These are phyloP conservation scores for Aleadryas rufinucha DNA, from an alignment of 2,113 vertebrate genomes.

Conservation along the genomic window DNA sequence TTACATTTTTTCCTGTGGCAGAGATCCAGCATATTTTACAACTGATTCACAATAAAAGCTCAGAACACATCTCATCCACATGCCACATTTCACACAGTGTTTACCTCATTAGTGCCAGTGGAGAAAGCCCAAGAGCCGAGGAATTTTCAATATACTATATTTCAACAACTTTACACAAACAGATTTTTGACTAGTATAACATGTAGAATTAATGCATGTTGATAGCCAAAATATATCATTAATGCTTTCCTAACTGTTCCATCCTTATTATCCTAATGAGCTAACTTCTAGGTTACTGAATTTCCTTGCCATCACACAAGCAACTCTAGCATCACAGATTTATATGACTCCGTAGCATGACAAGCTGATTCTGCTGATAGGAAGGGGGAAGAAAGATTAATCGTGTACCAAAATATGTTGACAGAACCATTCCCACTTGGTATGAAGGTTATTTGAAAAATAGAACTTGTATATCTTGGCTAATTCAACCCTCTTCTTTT, in stretches of 20 bases:
- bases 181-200: not conserved
- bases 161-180: constrained; percentile 24
- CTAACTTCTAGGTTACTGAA: not conserved
- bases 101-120: constrained; percentile 51
- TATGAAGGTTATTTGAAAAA: constrained; percentile 31
- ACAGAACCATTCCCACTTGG: constrained; percentile 14
- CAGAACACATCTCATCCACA: constrained; percentile 1
- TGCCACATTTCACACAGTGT: constrained; percentile 34
- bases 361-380: not conserved
- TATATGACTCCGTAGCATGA: not conserved
- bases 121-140: constrained; percentile 8
- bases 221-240: not conserved
- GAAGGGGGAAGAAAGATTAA: constrained; percentile 7
- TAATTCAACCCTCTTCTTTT: not conserved
- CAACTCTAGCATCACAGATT: not conserved
- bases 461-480: not conserved
- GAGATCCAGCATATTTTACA: constrained; percentile 51
- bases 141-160: constrained; percentile 9
- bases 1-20: constrained; percentile 26
- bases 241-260: not conserved
- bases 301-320: not conserved
- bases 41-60: constrained; percentile 52
- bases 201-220: not conserved
- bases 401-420: constrained; percentile 10
- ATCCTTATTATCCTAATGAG: constrained; percentile 14